Evolutionary conservation across 2,888 invertebrate genomes (phyloP).

Genomic region (Plemyria rubiginata): DNA sequence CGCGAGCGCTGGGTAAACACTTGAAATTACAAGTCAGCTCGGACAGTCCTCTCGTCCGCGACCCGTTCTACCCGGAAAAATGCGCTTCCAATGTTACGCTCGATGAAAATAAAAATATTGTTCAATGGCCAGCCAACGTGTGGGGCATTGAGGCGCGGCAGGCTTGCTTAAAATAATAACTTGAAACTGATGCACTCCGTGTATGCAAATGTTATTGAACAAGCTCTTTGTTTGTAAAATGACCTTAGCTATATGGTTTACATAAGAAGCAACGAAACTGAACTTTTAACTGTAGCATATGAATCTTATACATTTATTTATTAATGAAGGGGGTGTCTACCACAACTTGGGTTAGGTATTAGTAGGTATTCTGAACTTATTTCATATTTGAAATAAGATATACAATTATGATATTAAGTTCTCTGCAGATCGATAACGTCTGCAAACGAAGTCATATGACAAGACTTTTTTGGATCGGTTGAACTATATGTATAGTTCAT

Average conservation of each 20-base stretch:
- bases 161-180: constrained; percentile 37
- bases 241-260: not conserved
- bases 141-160: constrained; percentile 43
- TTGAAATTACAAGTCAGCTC: constrained; percentile 81
- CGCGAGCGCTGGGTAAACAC: constrained; percentile 77
- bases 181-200: constrained; percentile 15
- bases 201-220: constrained; percentile 27
- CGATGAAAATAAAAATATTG: constrained; percentile 71
- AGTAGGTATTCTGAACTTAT: no score
- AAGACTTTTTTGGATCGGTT: no score
- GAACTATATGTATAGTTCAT: no score
- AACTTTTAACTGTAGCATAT: no score
- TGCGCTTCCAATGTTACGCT: constrained; percentile 83
- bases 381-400: no score
- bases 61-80: constrained; percentile 62
- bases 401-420: no score
- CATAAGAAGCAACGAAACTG: not conserved
- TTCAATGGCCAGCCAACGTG: constrained; percentile 48
- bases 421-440: no score
- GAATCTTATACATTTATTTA: no score
- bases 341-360: no score
- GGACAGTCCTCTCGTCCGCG: constrained; percentile 56
- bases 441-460: no score
- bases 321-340: no score
- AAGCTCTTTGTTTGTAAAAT: constrained; percentile 6